phyloP scores from a whole-genome alignment of 2,797 vertebrate species.

The Tadarida brasiliensis region DNA sequence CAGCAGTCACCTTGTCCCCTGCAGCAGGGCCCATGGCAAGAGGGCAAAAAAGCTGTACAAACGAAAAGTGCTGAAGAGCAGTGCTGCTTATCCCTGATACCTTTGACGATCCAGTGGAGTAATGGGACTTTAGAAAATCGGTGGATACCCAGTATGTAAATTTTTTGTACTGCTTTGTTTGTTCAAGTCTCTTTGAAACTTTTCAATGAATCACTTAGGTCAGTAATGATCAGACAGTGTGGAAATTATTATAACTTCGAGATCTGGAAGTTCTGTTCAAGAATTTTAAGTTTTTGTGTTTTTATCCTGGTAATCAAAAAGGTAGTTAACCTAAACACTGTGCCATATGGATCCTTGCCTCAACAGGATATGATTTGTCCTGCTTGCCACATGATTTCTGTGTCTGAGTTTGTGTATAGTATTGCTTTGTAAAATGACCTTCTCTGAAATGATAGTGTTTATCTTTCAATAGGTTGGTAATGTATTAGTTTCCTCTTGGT shows the following conservation, averaged over 20 bases:
- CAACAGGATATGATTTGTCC: neutral
- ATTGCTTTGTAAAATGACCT: neutral
- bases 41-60: neutral
- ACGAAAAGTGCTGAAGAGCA: neutral
- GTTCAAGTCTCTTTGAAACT: neutral
- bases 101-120: neutral
- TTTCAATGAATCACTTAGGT: neutral
- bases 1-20: neutral
- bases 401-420: neutral
- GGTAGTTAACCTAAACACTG: neutral
- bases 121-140: neutral
- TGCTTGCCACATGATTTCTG: neutral
- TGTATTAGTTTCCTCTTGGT: neutral
- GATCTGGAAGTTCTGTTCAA: neutral
- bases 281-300: neutral
- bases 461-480: neutral
- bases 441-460: neutral
- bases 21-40: neutral
- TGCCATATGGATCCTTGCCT: neutral
- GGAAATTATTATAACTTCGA: neutral
- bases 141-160: accelerated
- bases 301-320: neutral
- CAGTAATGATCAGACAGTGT: neutral
- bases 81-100: neutral
- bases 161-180: neutral